A percentile compares a stretch with the other conserved stretches of the same genome.
Evolutionary conservation across 2,113 vertebrate genomes (phyloP).

Genomic region (Scatophagus argus): DNA sequence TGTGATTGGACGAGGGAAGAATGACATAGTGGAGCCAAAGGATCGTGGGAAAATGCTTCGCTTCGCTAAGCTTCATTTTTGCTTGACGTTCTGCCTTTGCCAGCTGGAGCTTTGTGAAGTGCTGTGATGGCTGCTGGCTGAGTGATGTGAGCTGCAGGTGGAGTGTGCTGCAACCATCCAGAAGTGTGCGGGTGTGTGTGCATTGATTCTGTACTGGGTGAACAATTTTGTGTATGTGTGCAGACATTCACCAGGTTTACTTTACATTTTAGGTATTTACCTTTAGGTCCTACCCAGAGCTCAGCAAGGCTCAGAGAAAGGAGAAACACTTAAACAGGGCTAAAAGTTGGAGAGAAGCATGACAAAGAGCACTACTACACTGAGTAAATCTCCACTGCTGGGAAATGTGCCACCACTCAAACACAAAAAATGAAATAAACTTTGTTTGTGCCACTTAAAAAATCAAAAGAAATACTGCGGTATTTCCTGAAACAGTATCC

Average conservation of each 20-base stretch:
- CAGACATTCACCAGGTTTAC: neutral
- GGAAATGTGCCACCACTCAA: neutral
- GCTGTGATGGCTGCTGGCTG: constrained; percentile 40
- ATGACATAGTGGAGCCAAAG: too few relatives aligned
- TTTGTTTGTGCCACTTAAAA: too few relatives aligned
- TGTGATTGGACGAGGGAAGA: too few relatives aligned
- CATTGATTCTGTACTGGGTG: neutral
- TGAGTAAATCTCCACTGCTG: neutral
- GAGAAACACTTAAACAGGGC: neutral
- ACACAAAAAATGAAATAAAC: too few relatives aligned
- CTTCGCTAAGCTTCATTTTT: too few relatives aligned
- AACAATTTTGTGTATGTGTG: neutral
- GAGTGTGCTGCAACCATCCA: constrained; percentile 27
- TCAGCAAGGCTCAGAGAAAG: constrained; percentile 9
- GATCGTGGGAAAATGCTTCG: too few relatives aligned
- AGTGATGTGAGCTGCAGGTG: constrained; percentile 41
- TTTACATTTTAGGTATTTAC: neutral
- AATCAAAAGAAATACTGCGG: too few relatives aligned
- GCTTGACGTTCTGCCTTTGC: constrained; percentile 30
- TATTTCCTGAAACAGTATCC: too few relatives aligned
- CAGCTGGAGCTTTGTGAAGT: constrained; percentile 40
- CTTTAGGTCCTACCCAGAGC: neutral
- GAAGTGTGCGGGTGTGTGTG: constrained; percentile 13
- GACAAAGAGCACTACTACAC: neutral
- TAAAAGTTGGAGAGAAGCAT: neutral